Evolutionary conservation across 2,113 vertebrate species (phyloP).

Genomic region (Progne subis): DNA sequence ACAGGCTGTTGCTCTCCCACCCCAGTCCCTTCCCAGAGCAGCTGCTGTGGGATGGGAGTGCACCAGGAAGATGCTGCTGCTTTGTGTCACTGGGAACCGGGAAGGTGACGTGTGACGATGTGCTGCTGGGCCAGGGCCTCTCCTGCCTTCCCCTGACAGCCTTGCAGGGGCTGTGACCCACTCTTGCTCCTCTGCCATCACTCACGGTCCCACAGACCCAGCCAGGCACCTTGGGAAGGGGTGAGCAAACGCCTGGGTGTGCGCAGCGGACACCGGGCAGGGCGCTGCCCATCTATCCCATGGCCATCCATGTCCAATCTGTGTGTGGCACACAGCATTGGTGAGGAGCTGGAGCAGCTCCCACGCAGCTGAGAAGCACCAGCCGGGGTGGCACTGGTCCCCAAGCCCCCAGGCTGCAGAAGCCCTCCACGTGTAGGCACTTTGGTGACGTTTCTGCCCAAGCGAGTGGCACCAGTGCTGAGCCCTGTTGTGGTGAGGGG

Average conservation of each 20-base stretch:
- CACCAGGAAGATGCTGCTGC: background rate
- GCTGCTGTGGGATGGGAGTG: fast-evolving
- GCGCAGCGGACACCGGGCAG: background rate
- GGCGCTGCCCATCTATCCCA: background rate
- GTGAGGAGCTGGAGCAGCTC: background rate
- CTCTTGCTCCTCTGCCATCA: background rate
- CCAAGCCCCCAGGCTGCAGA: background rate
- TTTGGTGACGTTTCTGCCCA: background rate
- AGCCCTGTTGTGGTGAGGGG: background rate
- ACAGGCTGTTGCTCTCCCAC: background rate
- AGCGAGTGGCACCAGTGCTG: fast-evolving
- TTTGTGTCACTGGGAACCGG: background rate
- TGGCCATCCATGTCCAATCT: fast-evolving
- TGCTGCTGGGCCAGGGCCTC: background rate
- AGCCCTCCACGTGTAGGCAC: background rate
- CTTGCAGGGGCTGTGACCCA: background rate
- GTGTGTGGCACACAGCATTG: fast-evolving
- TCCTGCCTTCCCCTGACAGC: background rate
- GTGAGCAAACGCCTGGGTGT: background rate
- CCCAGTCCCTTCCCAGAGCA: background rate
- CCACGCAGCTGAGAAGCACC: background rate
- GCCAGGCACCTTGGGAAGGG: background rate
- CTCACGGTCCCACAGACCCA: fast-evolving
- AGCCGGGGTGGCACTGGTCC: background rate
- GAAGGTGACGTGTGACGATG: background rate